These are phyloP conservation scores for Brachionus rotundiformis DNA, from an alignment of 1,140 invertebrate genomes.

Conservation along the genomic window DNA sequence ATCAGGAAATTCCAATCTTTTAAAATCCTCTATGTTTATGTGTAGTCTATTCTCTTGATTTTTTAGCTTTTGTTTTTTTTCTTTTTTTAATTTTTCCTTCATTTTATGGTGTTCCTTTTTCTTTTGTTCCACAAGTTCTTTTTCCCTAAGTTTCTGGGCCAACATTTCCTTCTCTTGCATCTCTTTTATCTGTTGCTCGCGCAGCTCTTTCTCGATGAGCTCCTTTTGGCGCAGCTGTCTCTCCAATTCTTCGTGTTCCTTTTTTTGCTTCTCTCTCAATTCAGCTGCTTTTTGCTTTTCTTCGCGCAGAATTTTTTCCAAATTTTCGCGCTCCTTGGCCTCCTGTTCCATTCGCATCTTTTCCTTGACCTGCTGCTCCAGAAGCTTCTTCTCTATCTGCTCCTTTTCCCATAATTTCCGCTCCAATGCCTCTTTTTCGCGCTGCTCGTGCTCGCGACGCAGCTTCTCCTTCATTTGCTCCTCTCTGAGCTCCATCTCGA, in stretches of 20 bases:
- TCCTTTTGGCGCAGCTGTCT: not conserved
- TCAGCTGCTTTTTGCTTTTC: not conserved
- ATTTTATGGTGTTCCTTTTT: slow-evolving; percentile 9
- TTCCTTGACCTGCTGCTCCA: not conserved
- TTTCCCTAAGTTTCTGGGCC: not conserved
- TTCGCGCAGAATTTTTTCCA: not conserved
- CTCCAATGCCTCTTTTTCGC: not conserved
- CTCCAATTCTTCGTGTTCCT: not conserved
- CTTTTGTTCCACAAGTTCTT: not conserved
- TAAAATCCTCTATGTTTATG: slow-evolving; percentile 20
- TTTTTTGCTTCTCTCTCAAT: not conserved
- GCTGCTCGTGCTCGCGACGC: not conserved
- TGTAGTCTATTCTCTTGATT: slow-evolving; percentile 11
- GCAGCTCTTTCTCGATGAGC: not conserved
- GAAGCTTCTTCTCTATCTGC: not conserved
- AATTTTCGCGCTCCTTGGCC: not conserved
- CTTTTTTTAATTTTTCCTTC: slow-evolving; percentile 33
- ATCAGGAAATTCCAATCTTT: not conserved
- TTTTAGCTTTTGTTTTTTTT: slow-evolving; percentile 9
- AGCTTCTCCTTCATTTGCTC: slow-evolving; percentile 9
- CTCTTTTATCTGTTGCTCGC: not conserved
- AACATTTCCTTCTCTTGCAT: not conserved
- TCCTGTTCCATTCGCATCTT: slow-evolving; percentile 2
- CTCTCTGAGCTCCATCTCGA: not conserved
- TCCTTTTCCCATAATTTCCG: not conserved